phyloP scores from a whole-genome alignment of 2,888 invertebrate species.

The Conchocele bisecta region DNA sequence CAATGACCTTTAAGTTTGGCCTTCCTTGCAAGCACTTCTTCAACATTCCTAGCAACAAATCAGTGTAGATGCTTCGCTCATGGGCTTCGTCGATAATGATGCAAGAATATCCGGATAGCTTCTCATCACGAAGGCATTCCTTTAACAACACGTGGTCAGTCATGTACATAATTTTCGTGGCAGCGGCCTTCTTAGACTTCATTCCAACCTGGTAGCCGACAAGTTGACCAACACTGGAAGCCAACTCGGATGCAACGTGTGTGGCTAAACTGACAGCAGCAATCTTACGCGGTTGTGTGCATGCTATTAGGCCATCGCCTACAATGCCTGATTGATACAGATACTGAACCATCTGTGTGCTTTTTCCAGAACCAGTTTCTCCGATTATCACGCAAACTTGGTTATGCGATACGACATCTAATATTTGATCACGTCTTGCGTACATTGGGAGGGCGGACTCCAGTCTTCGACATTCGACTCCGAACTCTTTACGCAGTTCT shows the following conservation, averaged over 20 bases:
- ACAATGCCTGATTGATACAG: slow-evolving; percentile 73
- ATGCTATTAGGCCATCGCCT: slow-evolving; percentile 72
- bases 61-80: slow-evolving; percentile 81
- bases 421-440: slow-evolving; percentile 70
- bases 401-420: slow-evolving; percentile 66
- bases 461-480: slow-evolving; percentile 68
- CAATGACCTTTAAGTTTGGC: slow-evolving; percentile 77
- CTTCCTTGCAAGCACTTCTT: slow-evolving; percentile 71
- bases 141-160: slow-evolving; percentile 81
- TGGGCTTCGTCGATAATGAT: slow-evolving; percentile 83
- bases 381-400: slow-evolving; percentile 79
- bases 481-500: slow-evolving; percentile 58
- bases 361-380: slow-evolving; percentile 83
- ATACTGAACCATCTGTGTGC: slow-evolving; percentile 82
- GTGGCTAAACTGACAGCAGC: slow-evolving; percentile 81
- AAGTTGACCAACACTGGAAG: slow-evolving; percentile 68
- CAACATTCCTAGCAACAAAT: slow-evolving; percentile 81
- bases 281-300: slow-evolving; percentile 82
- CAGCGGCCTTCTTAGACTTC: slow-evolving; percentile 50
- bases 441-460: slow-evolving; percentile 76
- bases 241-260: slow-evolving; percentile 80
- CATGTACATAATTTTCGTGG: slow-evolving; percentile 78
- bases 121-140: slow-evolving; percentile 74
- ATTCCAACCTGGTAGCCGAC: slow-evolving; percentile 79
- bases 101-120: slow-evolving; percentile 66